Conservation (phyloP, 2,888 invertebrate species). For the Pachydiplax longipennis region DNA sequence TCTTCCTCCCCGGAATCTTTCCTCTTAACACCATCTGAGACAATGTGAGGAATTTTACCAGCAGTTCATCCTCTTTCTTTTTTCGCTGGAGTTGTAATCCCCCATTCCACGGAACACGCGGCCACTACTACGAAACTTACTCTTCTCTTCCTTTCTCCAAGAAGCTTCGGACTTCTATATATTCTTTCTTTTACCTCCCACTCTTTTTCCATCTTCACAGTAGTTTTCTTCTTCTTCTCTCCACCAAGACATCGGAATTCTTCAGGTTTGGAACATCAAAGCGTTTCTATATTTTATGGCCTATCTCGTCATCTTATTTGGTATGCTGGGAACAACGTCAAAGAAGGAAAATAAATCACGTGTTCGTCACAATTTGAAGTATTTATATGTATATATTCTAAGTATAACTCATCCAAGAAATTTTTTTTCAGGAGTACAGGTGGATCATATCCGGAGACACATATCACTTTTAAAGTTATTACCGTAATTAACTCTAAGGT, state of each 20-base stretch:
- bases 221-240: neutral
- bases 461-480: too few species aligned
- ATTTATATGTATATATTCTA: too few species aligned
- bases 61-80: neutral
- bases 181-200: neutral
- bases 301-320: neutral
- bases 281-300: too few species aligned
- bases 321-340: too few species aligned
- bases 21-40: slow-evolving; percentile 7
- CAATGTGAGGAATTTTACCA: slow-evolving; percentile 21
- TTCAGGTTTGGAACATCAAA: too few species aligned
- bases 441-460: too few species aligned
- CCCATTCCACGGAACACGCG: neutral
- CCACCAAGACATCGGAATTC: neutral
- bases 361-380: too few species aligned
- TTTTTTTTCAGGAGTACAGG: too few species aligned
- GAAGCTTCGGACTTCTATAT: neutral
- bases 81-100: neutral
- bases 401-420: too few species aligned
- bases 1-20: slow-evolving; percentile 1
- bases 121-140: neutral
- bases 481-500: too few species aligned
- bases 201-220: neutral
- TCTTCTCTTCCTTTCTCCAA: neutral
- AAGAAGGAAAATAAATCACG: too few species aligned